phyloP scores from a whole-genome alignment of 2,797 vertebrate species.

The Sarcoramphus papa region DNA sequence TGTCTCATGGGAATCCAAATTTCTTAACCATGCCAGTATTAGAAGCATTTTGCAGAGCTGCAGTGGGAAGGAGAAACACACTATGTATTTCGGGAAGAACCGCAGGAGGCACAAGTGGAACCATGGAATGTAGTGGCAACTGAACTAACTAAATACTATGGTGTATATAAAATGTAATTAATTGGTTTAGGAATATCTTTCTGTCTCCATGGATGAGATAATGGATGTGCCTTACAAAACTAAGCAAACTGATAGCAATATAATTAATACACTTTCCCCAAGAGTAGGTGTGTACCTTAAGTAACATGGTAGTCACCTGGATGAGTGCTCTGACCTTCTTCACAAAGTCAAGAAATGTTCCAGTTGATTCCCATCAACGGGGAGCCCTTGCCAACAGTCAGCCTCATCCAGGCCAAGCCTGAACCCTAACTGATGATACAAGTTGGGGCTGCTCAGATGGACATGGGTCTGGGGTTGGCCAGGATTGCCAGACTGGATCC shows the following conservation, averaged over 20 bases:
- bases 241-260: background rate
- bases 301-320: background rate
- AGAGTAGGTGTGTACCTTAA: background rate
- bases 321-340: background rate
- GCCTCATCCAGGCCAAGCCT: background rate
- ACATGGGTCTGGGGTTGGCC: background rate
- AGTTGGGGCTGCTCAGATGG: background rate
- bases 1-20: background rate
- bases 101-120: background rate
- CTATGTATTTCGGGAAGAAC: background rate
- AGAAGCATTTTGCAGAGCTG: background rate
- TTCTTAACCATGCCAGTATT: background rate
- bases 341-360: background rate
- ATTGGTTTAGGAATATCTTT: background rate
- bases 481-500: background rate
- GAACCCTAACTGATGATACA: too few relatives aligned
- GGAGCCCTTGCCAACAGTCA: background rate
- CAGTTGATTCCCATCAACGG: background rate
- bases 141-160: background rate
- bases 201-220: background rate
- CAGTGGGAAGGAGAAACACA: background rate
- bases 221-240: background rate
- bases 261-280: background rate
- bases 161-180: background rate
- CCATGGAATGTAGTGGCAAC: background rate